Evolutionary conservation across 1,140 invertebrate species (phyloP).

Genomic region (Drosophila persimilis): DNA sequence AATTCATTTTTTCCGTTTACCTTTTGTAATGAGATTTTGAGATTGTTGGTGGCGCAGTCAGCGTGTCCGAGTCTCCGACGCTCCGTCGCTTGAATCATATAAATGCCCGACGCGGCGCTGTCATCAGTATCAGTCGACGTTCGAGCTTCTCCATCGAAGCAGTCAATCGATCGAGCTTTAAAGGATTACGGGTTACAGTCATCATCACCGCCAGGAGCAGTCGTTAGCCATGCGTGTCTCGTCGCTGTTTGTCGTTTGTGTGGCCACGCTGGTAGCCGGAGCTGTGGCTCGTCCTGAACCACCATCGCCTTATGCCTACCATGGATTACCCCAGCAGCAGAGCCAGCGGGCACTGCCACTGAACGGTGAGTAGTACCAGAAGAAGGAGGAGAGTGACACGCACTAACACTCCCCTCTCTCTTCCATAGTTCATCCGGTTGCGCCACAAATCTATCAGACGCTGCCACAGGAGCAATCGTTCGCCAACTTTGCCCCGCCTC

Average conservation of each 20-base stretch:
- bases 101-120: slow-evolving; percentile 48
- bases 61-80: slow-evolving; percentile 22
- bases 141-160: slow-evolving; percentile 64
- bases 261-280: slow-evolving; percentile 81
- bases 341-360: slow-evolving; percentile 67
- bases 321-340: slow-evolving; percentile 83
- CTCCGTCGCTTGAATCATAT: slow-evolving; percentile 64
- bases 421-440: slow-evolving; percentile 42
- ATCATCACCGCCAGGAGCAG: slow-evolving; percentile 6
- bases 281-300: slow-evolving; percentile 85
- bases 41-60: slow-evolving; percentile 35
- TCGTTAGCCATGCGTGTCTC: slow-evolving; percentile 61
- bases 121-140: slow-evolving; percentile 62
- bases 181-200: slow-evolving; percentile 69
- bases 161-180: slow-evolving; percentile 19
- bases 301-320: slow-evolving; percentile 85
- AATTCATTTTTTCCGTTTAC: slow-evolving; percentile 72
- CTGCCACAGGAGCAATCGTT: slow-evolving; percentile 74
- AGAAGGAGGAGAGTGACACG: no score
- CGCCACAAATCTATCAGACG: slow-evolving; percentile 71
- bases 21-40: slow-evolving; percentile 77
- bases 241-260: slow-evolving; percentile 83
- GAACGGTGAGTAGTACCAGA: slow-evolving; percentile 57
- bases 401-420: background rate
- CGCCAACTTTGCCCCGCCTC: slow-evolving; percentile 54